Conservation (phyloP, 1,140 invertebrate genomes). For the Anastrepha ludens region DNA sequence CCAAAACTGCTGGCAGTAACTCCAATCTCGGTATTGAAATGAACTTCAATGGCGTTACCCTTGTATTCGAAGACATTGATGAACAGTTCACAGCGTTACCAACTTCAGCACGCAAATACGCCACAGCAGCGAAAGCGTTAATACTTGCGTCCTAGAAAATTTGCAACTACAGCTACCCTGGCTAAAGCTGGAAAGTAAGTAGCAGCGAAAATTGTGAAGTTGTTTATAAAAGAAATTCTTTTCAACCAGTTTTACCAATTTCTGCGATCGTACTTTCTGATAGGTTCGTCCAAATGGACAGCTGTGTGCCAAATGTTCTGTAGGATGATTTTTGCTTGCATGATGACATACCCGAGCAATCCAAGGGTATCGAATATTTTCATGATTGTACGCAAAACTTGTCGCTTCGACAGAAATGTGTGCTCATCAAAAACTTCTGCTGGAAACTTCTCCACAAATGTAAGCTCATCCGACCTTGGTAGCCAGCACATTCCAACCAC, state of each 20-base stretch:
- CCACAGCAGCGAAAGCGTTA: slow-evolving; percentile 14
- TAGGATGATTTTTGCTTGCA: slow-evolving; percentile 26
- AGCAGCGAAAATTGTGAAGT: not conserved
- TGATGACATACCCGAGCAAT: not conserved
- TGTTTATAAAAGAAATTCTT: not conserved
- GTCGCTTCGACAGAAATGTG: not conserved
- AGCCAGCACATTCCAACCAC: slow-evolving; percentile 49
- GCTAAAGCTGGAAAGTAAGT: not conserved
- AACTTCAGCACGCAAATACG: not conserved
- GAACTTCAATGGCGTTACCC: slow-evolving; percentile 20
- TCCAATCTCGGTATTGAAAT: slow-evolving; percentile 10
- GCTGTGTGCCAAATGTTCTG: slow-evolving; percentile 13
- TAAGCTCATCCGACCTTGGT: slow-evolving; percentile 24
- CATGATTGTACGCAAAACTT: not conserved
- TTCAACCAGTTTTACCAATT: not conserved
- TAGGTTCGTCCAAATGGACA: not conserved
- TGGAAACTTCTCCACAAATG: slow-evolving; percentile 27
- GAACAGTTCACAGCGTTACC: not conserved
- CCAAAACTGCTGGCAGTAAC: not conserved
- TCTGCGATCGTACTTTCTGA: not conserved
- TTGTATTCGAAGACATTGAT: slow-evolving; percentile 7
- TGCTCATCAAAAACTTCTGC: not conserved
- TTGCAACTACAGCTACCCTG: not conserved
- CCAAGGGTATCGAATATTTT: not conserved
- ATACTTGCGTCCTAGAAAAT: slow-evolving; percentile 31